A percentile compares a stretch with the other conserved stretches of the same genome.
Evolutionary conservation across 2,113 vertebrate genomes (phyloP).

Genomic region (Romanogobio albipinnatus): DNA sequence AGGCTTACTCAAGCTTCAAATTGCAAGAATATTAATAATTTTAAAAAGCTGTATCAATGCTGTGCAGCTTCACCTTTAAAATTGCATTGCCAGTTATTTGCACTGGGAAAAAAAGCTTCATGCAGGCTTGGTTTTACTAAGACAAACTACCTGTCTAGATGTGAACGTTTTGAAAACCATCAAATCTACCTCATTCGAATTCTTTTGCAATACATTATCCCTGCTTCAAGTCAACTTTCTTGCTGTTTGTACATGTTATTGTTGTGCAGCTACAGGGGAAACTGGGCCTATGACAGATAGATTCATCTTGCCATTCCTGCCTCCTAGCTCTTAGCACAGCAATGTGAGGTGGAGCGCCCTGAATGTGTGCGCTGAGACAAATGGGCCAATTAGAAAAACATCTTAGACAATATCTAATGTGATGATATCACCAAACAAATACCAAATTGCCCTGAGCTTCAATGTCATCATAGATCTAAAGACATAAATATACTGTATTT

Average conservation of each 20-base stretch:
- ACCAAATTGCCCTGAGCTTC: neutral
- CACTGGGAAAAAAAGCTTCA: neutral
- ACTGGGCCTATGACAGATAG: slow-evolving; percentile 26
- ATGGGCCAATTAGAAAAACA: slow-evolving; percentile 17
- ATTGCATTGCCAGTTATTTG: neutral
- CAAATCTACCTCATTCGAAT: neutral
- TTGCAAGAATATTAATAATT: neutral
- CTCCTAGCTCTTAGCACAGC: slow-evolving; percentile 13
- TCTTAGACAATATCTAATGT: slow-evolving; percentile 31
- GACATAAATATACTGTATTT: too few relatives aligned
- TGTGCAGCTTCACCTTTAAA: neutral
- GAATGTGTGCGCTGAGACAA: neutral
- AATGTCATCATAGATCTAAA: neutral
- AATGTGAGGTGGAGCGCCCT: neutral
- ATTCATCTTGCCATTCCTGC: slow-evolving; percentile 8
- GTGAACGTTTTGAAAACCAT: neutral
- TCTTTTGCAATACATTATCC: slow-evolving; percentile 5
- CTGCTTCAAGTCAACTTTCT: neutral
- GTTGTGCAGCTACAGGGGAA: slow-evolving; percentile 22
- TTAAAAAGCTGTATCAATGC: neutral
- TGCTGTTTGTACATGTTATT: slow-evolving; percentile 14
- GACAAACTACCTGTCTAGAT: slow-evolving; percentile 16
- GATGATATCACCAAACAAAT: slow-evolving; percentile 11
- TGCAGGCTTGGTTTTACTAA: neutral
- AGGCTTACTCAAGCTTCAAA: neutral